These are phyloP conservation scores for Holothuria scabra DNA, from an alignment of 53 echinoderm and acorn worm genomes.

Conservation along the genomic window DNA sequence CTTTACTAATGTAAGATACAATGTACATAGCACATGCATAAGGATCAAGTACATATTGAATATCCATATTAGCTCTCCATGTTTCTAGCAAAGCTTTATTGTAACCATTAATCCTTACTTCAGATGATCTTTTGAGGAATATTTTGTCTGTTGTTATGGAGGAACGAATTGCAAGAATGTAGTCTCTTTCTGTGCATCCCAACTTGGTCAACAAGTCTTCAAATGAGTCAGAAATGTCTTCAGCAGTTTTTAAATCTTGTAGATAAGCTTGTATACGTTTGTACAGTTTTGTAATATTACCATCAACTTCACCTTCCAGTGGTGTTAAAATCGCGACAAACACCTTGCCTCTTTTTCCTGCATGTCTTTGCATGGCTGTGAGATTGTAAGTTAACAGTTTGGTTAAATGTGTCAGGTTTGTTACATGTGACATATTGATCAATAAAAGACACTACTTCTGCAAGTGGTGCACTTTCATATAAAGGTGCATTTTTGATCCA, in stretches of 20 bases:
- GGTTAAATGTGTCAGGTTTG: background rate
- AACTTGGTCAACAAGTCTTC: constrained; percentile 33
- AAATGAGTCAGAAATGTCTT: constrained; percentile 5
- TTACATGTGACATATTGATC: constrained; percentile 35
- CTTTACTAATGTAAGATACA: constrained; percentile 60
- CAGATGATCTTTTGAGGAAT: constrained; percentile 46
- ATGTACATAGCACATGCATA: constrained; percentile 60
- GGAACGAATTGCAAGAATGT: constrained; percentile 46
- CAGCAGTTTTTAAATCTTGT: background rate
- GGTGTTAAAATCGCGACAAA: constrained; percentile 44
- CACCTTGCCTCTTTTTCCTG: constrained; percentile 28
- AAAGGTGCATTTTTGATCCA: constrained; percentile 50
- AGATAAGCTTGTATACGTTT: background rate
- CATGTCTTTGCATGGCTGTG: constrained; percentile 59
- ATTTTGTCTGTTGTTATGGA: constrained; percentile 32
- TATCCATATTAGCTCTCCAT: constrained; percentile 60
- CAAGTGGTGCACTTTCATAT: background rate
- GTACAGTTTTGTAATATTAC: background rate
- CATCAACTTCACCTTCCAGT: background rate
- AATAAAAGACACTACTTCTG: constrained; percentile 34
- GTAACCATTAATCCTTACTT: constrained; percentile 50
- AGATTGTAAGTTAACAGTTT: constrained; percentile 41
- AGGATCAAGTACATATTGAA: constrained; percentile 56
- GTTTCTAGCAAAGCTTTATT: constrained; percentile 30
- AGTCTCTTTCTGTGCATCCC: constrained; percentile 42